Base-by-base conservation (phyloP, 2,797 vertebrate species). In the Sebastes iracundus region DNA sequence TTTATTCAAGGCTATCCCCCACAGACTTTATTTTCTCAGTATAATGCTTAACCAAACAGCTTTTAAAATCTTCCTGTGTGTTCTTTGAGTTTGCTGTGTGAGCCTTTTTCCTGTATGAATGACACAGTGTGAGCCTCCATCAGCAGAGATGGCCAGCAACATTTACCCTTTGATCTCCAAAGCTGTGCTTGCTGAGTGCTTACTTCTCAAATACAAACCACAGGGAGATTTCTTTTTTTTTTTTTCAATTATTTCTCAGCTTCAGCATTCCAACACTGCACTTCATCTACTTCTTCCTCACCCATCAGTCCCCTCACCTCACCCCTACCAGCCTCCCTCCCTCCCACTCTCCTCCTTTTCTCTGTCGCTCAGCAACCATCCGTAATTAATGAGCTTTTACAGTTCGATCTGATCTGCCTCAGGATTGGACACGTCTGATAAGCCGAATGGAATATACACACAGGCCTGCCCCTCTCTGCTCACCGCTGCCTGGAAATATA, bases 321-420 rank as follows among this genome's bases (percentile, higher is more conserved):
- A 84, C 80, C 81, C 79, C 66, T 30, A 32, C 49, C 42, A 83
- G 35, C 72, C 49, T 53, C 49, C 49, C 30, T 27, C 55, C 60
- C 32, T 25, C 38, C 55, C 78, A 77, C 7, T 42, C 14, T 6
- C 52, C 35, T 74, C 60, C 58, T 65, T 77, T 65, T 59, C 81
- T 79, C 72, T 55, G 91, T 88, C 90, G 81, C 93, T 83, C 90
- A 88, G 90, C 93, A 95, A 92, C 92, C 91, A 87, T 88, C 80
- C 18, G 84, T 95, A 94, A 96, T 96, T 95, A 95, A 95, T 94
- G 92, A 91, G 94, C 88, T 92, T 95, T 95, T 95, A 95, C 86
- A 88, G 88, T 87, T 87, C 69, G 86, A 95, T 95, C 93, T 93
- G 95, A 95, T 95, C 92, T 92, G 81, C 81, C 82, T 92, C 85